Percentiles rank a stretch among this genome's conserved stretches.
phyloP scores from a whole-genome alignment of 2,797 vertebrate genomes.

The Gobionotothen gibberifrons region DNA sequence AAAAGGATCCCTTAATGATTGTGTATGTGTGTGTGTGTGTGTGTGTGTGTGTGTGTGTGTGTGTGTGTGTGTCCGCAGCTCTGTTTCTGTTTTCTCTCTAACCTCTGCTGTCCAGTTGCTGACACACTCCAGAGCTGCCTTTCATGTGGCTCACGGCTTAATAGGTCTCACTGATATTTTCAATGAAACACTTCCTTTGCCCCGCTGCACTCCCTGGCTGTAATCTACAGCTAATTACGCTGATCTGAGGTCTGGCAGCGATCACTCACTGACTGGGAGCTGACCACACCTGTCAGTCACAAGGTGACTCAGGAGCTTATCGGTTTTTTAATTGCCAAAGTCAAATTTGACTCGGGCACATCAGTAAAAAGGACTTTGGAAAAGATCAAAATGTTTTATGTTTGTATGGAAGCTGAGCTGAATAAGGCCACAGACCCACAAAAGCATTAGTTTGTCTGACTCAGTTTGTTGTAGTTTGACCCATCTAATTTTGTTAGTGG shows the following conservation, averaged over 20 bases:
- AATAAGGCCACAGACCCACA: not conserved
- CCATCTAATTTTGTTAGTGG: not conserved
- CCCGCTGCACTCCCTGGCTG: conserved; percentile 48
- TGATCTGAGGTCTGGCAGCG: conserved; percentile 78
- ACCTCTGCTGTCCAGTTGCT: conserved; percentile 63
- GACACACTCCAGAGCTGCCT: conserved; percentile 90
- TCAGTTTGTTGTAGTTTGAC: not conserved
- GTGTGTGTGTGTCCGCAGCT: conserved; percentile 47
- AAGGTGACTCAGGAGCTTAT: conserved; percentile 11
- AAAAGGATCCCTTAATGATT: conserved; percentile 37
- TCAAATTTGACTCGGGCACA: conserved; percentile 9
- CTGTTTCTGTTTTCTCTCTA: conserved; percentile 88
- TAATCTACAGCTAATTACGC: conserved; percentile 79
- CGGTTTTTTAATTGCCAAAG: conserved; percentile 40
- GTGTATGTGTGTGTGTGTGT: not conserved
- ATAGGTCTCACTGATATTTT: conserved; percentile 87
- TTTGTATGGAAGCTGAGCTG: not conserved
- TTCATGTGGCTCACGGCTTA: conserved; percentile 89
- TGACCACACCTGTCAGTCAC: conserved; percentile 73
- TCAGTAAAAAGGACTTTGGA: not conserved
- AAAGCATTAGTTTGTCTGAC: not conserved
- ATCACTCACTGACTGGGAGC: conserved; percentile 51
- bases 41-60: conserved; percentile 8
- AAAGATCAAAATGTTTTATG: not conserved
- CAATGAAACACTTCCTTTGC: conserved; percentile 87